Evolutionary conservation across 2,888 invertebrate species (phyloP).

Genomic region (Thymelicus lineola): DNA sequence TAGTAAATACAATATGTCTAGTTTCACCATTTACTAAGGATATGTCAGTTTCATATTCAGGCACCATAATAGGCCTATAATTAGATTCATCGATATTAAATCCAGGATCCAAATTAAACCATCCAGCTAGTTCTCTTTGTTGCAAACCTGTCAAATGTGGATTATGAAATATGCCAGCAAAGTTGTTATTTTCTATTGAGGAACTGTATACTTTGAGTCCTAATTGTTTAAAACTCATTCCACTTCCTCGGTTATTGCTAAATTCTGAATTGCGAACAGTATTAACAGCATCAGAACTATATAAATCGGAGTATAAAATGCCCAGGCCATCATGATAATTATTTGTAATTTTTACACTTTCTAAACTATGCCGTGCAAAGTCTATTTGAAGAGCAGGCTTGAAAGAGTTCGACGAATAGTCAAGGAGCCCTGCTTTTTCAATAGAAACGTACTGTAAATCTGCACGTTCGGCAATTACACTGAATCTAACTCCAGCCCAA

Average conservation of each 20-base stretch:
- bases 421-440: constrained; percentile 96
- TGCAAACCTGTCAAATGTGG: constrained; percentile 93
- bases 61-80: constrained; percentile 90
- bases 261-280: constrained; percentile 94
- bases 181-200: constrained; percentile 91
- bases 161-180: constrained; percentile 96
- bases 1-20: constrained; percentile 92
- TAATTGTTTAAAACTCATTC: constrained; percentile 95
- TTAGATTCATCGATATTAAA: constrained; percentile 88
- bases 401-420: constrained; percentile 94
- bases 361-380: constrained; percentile 92
- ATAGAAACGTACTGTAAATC: constrained; percentile 95
- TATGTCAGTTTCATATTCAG: constrained; percentile 86
- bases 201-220: constrained; percentile 92
- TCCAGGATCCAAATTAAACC: constrained; percentile 91
- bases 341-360: constrained; percentile 91
- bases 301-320: constrained; percentile 97
- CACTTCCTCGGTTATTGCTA: constrained; percentile 93
- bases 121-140: constrained; percentile 96
- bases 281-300: constrained; percentile 92
- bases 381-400: constrained; percentile 96
- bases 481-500: constrained; percentile 97
- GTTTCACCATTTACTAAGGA: constrained; percentile 90
- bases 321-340: constrained; percentile 97
- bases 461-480: constrained; percentile 94